Evolutionary conservation across 2,888 invertebrate genomes (phyloP).

Genomic region (Ypsolopha scabrella): DNA sequence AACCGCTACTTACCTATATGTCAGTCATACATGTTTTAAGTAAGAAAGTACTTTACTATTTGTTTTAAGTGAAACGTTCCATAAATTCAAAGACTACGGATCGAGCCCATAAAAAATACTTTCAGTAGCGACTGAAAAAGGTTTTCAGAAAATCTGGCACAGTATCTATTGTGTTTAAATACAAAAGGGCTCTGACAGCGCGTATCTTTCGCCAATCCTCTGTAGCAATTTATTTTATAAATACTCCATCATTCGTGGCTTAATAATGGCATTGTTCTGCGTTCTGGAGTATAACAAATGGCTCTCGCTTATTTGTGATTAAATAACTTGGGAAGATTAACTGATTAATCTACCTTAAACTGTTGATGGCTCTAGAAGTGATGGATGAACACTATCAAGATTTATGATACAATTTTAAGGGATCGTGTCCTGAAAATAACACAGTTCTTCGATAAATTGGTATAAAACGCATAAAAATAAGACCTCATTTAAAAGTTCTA

Average conservation of each 20-base stretch:
- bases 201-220: slow-evolving; percentile 27
- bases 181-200: slow-evolving; percentile 38
- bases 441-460: background rate
- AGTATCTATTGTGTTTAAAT: slow-evolving; percentile 34
- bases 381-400: too few relatives aligned
- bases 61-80: too few relatives aligned
- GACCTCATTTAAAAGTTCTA: background rate
- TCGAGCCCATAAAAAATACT: slow-evolving; percentile 22
- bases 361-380: background rate
- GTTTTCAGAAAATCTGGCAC: slow-evolving; percentile 26
- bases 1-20: too few relatives aligned
- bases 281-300: slow-evolving; percentile 20
- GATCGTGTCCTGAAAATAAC: background rate
- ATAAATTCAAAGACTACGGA: background rate
- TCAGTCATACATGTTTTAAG: too few relatives aligned
- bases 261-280: slow-evolving; percentile 19
- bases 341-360: slow-evolving; percentile 11
- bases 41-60: too few relatives aligned
- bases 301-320: slow-evolving; percentile 15
- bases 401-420: too few relatives aligned
- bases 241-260: slow-evolving; percentile 29
- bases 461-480: background rate
- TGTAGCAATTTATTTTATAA: slow-evolving; percentile 32
- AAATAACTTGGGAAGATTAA: slow-evolving; percentile 12
- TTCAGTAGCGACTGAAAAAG: slow-evolving; percentile 19